Evolutionary conservation across 2,113 vertebrate species (phyloP), one percentile per base, ranked within the genome.

Genomic region (Brachirus orientalis): DNA sequence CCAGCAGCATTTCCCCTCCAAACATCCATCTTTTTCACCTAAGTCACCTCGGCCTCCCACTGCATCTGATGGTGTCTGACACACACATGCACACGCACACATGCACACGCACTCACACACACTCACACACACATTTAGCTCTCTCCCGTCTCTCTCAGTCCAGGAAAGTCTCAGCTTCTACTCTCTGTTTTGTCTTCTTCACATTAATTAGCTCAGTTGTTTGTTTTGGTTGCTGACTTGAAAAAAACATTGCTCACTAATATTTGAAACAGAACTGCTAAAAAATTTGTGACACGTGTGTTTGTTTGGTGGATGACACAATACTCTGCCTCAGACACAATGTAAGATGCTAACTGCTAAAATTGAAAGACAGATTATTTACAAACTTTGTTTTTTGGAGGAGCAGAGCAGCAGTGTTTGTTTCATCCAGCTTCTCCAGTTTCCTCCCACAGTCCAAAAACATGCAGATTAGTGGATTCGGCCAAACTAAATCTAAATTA

Each of bases 1-100:
- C 72, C 68, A 64, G 44, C 67, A 73, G 67, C 14, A 55, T 69
- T 79, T 45, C 40, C 41, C 18, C 45, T 74, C 13, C 2, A 53
- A 18, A 48, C 36, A 51, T 63, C 46, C 0, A 0, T 75, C 77
- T 64, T 59, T 56, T 78, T 65, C 80, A 36, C 50, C 67, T 72
- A 33, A 45, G 37, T 58, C 68, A 76, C 67, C 57, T 50, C 5
- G 1, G 12, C 35, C 55, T 69, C 56, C 43, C 33, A 1, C 61
- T 63, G 54, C 37, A 68, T 72, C 66, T 12, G 8, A 45, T 59
- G 14, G 35, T 7, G 36, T 77, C 69, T 68, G 41, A n/a, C n/a
- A n/a, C n/a, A n/a, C n/a, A n/a, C 57, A 47, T 55, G 44, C 46
- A 74, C 3, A 9, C 13, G 1, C 2, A 20, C 37, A 51, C 45